These are phyloP conservation scores for Oreochromis spilurus DNA, from an alignment of 2,113 vertebrate species.

Conservation along the genomic window DNA sequence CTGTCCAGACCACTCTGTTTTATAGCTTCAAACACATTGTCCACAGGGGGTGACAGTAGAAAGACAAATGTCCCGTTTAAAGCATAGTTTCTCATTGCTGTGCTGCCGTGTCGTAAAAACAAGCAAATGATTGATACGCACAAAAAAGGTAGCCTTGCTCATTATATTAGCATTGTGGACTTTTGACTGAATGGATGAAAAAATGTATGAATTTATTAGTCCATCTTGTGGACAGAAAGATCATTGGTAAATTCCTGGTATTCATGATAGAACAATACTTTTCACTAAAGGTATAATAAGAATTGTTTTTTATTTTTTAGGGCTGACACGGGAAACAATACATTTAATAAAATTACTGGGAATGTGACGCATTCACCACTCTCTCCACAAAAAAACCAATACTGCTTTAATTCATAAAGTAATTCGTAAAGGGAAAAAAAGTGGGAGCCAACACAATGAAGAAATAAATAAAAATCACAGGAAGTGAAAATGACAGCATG, in stretches of 20 bases:
- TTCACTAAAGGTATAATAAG: neutral
- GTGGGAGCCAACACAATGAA: neutral
- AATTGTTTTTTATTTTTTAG: neutral
- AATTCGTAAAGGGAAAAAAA: fast-evolving
- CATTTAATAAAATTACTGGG: neutral
- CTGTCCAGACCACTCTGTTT: constrained; percentile 8
- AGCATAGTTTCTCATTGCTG: constrained; percentile 24
- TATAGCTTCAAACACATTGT: constrained; percentile 48
- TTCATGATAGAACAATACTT: neutral
- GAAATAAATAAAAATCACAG: neutral
- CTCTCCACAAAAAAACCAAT: fast-evolving
- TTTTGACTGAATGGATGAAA: neutral
- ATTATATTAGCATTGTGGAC: neutral
- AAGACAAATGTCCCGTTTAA: constrained; percentile 23
- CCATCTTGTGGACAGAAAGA: neutral
- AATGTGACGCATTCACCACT: neutral
- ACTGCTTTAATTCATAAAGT: neutral
- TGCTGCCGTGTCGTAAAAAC: constrained; percentile 43
- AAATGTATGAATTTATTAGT: neutral
- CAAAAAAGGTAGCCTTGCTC: neutral
- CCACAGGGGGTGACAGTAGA: neutral
- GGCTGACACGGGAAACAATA: neutral
- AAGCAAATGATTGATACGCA: constrained; percentile 7
- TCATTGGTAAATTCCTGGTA: neutral
- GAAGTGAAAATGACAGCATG: neutral